Evolutionary conservation across 2,797 vertebrate species (phyloP), one percentile per base, ranked within the genome.

Genomic region (Phoeniculus purpureus): DNA sequence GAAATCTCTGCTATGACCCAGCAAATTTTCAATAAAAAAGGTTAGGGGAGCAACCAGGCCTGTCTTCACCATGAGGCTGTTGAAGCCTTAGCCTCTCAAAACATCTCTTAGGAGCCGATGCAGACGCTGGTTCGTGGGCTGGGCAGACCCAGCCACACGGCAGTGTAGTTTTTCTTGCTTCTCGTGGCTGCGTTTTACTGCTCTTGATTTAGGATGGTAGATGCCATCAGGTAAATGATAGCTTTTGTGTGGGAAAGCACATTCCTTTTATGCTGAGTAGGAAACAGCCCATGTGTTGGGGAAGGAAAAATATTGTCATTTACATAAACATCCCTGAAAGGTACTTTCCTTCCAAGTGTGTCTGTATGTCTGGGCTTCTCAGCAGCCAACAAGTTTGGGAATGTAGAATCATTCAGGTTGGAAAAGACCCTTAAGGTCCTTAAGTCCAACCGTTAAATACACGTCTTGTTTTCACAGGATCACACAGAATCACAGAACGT

Each of bases 111-210:
- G 0, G 4, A n/a, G 34, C 27, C 3, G 6, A 20, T 60, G 10
- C 31, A 56, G 65, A 34, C 50, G 19, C 15, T 43, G 0, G 0
- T 19, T 48, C 10, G 18, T 29, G 45, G 47, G 3, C 16, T 71
- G 26, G 48, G 75, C 48, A 70, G 17, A 66, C 27, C 22, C 25
- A 54, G 1, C 21, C 5, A 26, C 50, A 26, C 2, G 55, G 21
- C 31, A 40, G 10, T 9, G 1, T 40, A 7, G 25, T 90, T 68
- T 37, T 20, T 25, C 26, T 29, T 61, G 45, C 17, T 71, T 58
- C 34, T 66, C 71, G 5, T 54, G 67, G 37, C n/a, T 83, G 37
- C 18, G 12, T 68, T 80, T 70, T 52, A 52, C 32, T 87, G 70
- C 54, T 92, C 17, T 34, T 34, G 78, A 29, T 62, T 60, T 71